These are phyloP conservation scores for Pomacea canaliculata DNA, from an alignment of 2,888 invertebrate species.

Conservation along the genomic window DNA sequence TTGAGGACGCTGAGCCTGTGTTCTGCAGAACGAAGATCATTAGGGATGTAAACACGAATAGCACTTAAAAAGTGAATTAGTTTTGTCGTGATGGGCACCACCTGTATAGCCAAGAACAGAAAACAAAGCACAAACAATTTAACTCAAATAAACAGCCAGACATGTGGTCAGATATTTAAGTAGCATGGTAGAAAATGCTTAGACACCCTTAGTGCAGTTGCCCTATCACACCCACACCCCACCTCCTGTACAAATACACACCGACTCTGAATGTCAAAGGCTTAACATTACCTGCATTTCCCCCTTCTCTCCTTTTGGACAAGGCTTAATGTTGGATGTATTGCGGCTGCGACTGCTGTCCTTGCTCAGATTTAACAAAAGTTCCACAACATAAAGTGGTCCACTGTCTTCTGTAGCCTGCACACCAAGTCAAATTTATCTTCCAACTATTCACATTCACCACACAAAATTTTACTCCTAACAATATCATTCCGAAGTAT, in stretches of 20 bases:
- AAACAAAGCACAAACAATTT: not conserved
- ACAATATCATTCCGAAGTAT: not conserved
- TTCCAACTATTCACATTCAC: not conserved
- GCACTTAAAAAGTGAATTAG: slow-evolving; percentile 87
- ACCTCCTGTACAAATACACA: too few species aligned
- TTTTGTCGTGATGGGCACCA: slow-evolving; percentile 85
- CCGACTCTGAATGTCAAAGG: too few species aligned
- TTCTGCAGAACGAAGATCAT: slow-evolving; percentile 87
- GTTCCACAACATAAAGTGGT: slow-evolving; percentile 83
- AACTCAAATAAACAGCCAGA: too few species aligned
- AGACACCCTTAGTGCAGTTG: too few species aligned
- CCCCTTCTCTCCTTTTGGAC: slow-evolving; percentile 77
- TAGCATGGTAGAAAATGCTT: too few species aligned
- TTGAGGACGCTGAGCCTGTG: slow-evolving; percentile 84
- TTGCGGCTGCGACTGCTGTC: slow-evolving; percentile 71
- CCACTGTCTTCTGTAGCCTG: slow-evolving; percentile 70
- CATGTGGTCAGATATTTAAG: too few species aligned
- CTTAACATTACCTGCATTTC: slow-evolving; percentile 79
- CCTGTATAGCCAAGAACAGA: slow-evolving; percentile 46
- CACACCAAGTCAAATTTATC: not conserved
- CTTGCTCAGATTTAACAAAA: slow-evolving; percentile 84
- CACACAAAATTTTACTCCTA: not conserved
- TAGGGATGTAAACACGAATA: slow-evolving; percentile 89
- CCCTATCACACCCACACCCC: too few species aligned
- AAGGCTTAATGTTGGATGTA: slow-evolving; percentile 68